Percentiles rank a stretch among this genome's conserved stretches.
These are phyloP conservation scores for Furnarius figulus DNA, from an alignment of 2,113 vertebrate genomes.

Conservation along the genomic window DNA sequence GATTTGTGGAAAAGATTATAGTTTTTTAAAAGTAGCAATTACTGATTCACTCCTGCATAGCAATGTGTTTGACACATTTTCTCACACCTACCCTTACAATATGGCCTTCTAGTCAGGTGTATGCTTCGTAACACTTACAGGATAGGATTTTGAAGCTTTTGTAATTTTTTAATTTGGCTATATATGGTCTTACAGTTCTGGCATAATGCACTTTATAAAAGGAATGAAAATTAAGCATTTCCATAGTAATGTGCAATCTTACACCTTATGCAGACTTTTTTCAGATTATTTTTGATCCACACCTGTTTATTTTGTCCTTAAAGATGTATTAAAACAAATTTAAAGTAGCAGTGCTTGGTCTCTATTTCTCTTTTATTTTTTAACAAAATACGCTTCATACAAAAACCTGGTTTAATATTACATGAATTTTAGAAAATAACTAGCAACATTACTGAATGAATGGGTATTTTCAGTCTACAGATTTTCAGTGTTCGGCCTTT, in stretches of 20 bases:
- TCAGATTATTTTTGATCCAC: slow-evolving; percentile 15
- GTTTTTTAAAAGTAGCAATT: background rate
- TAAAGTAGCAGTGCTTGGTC: background rate
- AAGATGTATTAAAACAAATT: slow-evolving; percentile 39
- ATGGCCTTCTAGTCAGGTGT: background rate
- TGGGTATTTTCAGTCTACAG: background rate
- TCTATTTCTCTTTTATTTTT: background rate
- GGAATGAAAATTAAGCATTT: slow-evolving; percentile 13
- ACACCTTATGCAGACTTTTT: background rate
- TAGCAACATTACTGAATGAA: background rate
- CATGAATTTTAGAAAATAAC: background rate
- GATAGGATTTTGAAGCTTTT: slow-evolving; percentile 1
- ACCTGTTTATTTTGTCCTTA: slow-evolving; percentile 30
- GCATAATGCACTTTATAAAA: slow-evolving; percentile 44
- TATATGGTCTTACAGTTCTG: slow-evolving; percentile 11
- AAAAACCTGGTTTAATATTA: background rate
- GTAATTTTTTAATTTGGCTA: slow-evolving; percentile 21
- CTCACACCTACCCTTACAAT: background rate
- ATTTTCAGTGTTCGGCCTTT: background rate
- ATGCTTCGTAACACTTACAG: background rate
- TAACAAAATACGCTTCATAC: background rate
- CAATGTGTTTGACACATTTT: background rate
- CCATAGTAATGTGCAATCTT: slow-evolving; percentile 15
- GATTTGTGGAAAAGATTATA: background rate
- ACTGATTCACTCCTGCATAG: background rate